These are phyloP conservation scores for Armadillidium nasatum DNA, from an alignment of 1,140 invertebrate species.

Conservation along the genomic window DNA sequence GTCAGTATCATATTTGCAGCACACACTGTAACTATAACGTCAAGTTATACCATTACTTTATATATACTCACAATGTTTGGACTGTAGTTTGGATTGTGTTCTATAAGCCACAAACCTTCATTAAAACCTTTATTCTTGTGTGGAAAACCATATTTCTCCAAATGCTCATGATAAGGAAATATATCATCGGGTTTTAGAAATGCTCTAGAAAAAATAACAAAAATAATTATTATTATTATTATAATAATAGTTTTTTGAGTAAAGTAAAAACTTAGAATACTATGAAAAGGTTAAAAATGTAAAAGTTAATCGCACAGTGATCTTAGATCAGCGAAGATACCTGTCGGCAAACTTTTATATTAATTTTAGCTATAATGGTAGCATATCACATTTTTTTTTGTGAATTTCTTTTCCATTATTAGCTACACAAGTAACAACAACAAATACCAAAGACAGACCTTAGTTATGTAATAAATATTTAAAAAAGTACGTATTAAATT, in stretches of 20 bases:
- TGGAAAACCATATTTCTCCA: slow-evolving; percentile 62
- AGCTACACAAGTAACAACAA: no score
- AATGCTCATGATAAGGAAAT: slow-evolving; percentile 58
- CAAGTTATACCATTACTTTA: no score
- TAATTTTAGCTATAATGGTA: background rate
- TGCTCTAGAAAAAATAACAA: slow-evolving; percentile 47
- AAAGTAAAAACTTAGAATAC: no score
- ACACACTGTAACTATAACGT: no score
- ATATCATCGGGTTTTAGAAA: slow-evolving; percentile 54
- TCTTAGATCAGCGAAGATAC: background rate
- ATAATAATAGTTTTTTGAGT: no score
- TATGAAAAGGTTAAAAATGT: background rate
- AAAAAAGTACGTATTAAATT: no score
- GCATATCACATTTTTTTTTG: background rate
- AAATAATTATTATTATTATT: background rate
- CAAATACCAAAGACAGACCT: no score
- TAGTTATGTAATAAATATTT: no score
- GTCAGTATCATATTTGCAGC: no score
- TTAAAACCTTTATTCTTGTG: slow-evolving; percentile 62
- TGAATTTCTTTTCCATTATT: no score
- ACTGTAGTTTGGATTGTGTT: slow-evolving; percentile 53
- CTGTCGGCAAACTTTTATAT: background rate
- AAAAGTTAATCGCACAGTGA: slow-evolving; percentile 1
- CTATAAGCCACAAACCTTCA: slow-evolving; percentile 63
- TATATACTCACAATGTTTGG: slow-evolving; percentile 42